Evolutionary conservation across 37 sponge, comb jelly and placozoan genomes (phyloP), one percentile per base, ranked within the genome.

Genomic region (Cladorhizidae sp.): DNA sequence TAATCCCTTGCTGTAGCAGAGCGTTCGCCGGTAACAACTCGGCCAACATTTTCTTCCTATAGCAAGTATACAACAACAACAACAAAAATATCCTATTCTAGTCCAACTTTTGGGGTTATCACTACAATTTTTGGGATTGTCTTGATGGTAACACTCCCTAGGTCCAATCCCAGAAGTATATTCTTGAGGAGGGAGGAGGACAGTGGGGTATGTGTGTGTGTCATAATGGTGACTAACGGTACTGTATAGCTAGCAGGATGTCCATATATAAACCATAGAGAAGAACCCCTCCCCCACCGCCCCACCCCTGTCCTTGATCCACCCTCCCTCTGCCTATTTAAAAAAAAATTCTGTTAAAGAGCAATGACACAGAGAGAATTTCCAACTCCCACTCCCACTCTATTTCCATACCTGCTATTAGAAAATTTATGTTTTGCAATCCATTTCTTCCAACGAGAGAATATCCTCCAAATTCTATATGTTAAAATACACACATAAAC

Each of bases 381-480:
- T 28, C 15, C n/a, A 59, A 5, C 28, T 28, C 28, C 61, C 3
- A 6, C 28, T 59, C 68, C n/a, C n/a, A 29, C 3, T 61, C 28
- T 17, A 3, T 41, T 68, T 17, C 3, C 43, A 61, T 64, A 77
- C 78, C 15, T 77, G 32, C 37, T 37, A 8, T n/a, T 42, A 11
- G 64, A 45, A 20, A 28, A 43, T 40, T 77, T 77, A 11, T 77
- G 14, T 0, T 67, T 22, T 0, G 40, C 36, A 40, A 75, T 75
- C 68, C 64, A 75, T 38, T 28, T 75, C 51, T 51, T 63, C 84
- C 84, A 83, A 12, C 51, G 55, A n/a, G 23, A 43, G 76, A 83
- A 83, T 64, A 32, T 67, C 57, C 42, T 83, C 70, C 68, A 54
- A 28, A 75, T 7, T 50, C 84, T 83, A 40, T 20, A 64, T 18